Percentiles rank a stretch among this genome's conserved stretches.
Evolutionary conservation across 2,888 invertebrate species (phyloP).

Genomic region (Bombylius major): DNA sequence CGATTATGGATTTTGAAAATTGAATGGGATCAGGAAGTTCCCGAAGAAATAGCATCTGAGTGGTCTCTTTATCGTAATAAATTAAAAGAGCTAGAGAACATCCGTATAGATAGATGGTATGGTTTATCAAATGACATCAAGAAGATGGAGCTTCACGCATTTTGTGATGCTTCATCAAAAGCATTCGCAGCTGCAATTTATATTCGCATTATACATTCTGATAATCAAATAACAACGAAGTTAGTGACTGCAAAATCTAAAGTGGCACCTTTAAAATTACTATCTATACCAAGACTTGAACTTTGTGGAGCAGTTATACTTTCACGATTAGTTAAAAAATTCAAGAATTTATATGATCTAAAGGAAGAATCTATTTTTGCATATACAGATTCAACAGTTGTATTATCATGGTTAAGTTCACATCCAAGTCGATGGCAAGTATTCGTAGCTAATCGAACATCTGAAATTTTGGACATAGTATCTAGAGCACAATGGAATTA

Average conservation of each 20-base stretch:
- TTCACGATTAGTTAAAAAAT: background rate
- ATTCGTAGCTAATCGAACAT: background rate
- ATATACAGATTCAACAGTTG: conserved; percentile 1
- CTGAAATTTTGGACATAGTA: background rate
- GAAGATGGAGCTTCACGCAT: background rate
- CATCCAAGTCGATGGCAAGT: background rate
- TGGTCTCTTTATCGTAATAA: background rate
- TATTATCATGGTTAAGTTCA: background rate
- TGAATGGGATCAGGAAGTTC: background rate
- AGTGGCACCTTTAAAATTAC: conserved; percentile 9
- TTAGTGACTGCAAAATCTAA: background rate
- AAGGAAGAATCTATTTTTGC: background rate
- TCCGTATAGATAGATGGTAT: background rate
- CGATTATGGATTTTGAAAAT: background rate
- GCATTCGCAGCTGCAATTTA: background rate
- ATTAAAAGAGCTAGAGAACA: background rate
- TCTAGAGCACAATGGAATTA: background rate
- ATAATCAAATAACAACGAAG: background rate
- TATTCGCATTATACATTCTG: background rate
- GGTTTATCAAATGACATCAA: background rate
- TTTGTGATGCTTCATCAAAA: background rate
- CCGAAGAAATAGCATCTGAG: background rate
- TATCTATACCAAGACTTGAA: conserved; percentile 17
- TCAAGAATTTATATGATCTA: background rate
- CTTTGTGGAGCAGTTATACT: conserved; percentile 9